Base-by-base conservation (phyloP, 2,113 vertebrate genomes). In the Oreochromis tanganicae region DNA sequence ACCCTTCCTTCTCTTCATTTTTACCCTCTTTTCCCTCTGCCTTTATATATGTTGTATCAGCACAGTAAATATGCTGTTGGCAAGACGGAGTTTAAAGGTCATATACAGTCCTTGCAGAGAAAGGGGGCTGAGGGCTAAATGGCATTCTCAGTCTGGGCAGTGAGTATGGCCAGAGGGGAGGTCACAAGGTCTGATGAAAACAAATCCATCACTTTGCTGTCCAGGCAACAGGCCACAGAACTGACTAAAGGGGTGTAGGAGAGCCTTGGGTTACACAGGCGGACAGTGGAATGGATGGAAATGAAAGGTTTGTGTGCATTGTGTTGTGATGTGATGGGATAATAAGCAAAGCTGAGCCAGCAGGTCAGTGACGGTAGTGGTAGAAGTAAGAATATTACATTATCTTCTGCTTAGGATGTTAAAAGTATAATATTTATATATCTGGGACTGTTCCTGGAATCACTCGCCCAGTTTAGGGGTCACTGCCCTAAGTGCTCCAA, bases 121-220 rank as follows among this genome's bases (percentile, higher is more conserved):
- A 48, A 6, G 41, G 56, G 54, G 55, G 21, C 43, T 29, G 46
- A 46, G 83, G 84, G 75, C 79, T 87, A 89, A 93, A 92, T 95
- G 93, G 91, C 92, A 94, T 56, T 89, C 82, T 80, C 56, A 88
- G 88, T 83, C 71, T 56, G 83, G 83, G 73, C 85, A 57, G 73
- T 34, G 54, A 54, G 59, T 80, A 21, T 82, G 66, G 88, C 93
- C 80, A 56, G 88, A 59, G 88, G 91, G 89, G 86, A 87, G 91
- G 92, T 93, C 91, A 91, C 24, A 78, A 85, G 92, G 92, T 91
- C 86, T 82, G 85, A 91, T 91, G 91, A 91, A 93, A 95, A 94
- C 94, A 95, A 94, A 96, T 96, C 94, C 92, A 94, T 96, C 93
- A 95, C 83, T 92, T 92, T 85, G 29, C 75, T 84, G 90, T 55